phyloP scores from a whole-genome alignment of 1,140 invertebrate species.

The Trichonephila clavata region DNA sequence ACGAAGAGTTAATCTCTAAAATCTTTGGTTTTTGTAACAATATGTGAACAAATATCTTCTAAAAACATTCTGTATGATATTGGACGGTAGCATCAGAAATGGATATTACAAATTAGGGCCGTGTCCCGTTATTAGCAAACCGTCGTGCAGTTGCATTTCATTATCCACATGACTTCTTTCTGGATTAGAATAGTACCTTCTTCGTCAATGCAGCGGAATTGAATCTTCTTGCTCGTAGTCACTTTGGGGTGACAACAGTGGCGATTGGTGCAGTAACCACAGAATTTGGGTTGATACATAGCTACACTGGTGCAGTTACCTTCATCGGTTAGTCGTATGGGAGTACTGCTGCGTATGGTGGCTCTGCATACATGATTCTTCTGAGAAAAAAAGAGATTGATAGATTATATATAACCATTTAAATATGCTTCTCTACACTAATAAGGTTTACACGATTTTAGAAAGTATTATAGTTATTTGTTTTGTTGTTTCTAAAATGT shows the following conservation, averaged over 20 bases:
- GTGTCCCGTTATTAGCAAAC: conserved; percentile 23
- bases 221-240: conserved; percentile 84
- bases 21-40: conserved; percentile 17
- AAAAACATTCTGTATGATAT: neutral
- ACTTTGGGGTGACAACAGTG: conserved; percentile 84
- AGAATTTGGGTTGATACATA: conserved; percentile 85
- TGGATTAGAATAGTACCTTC: conserved; percentile 49
- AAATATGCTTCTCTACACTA: too few species aligned
- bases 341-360: conserved; percentile 83
- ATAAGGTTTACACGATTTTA: too few species aligned
- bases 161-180: conserved; percentile 77
- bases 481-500: too few species aligned
- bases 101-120: conserved; percentile 5
- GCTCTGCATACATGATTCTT: conserved; percentile 86
- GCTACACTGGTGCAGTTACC: conserved; percentile 84
- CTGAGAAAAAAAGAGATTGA: conserved; percentile 80
- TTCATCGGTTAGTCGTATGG: conserved; percentile 84
- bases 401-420: too few species aligned
- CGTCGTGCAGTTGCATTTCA: conserved; percentile 77
- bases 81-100: conserved; percentile 39
- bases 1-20: neutral
- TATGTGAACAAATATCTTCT: conserved; percentile 26
- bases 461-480: too few species aligned
- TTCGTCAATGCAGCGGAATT: conserved; percentile 79
- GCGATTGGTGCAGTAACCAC: conserved; percentile 83